A percentile compares a stretch with the other conserved stretches of the same genome.
Evolutionary conservation across 2,797 vertebrate genomes (phyloP).

Genomic region (Pelodytes ibericus): DNA sequence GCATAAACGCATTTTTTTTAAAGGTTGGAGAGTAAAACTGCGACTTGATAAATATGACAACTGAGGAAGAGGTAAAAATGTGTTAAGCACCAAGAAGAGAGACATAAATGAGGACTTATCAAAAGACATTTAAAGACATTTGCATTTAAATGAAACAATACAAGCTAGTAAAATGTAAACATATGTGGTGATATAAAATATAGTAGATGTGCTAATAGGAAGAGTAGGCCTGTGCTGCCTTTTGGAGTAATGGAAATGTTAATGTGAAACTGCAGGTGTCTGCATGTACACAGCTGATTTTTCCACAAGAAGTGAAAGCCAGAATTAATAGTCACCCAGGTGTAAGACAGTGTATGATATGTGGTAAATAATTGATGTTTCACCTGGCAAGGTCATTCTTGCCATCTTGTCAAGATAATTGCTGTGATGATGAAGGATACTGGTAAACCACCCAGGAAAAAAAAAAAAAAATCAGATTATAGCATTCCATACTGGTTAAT

Average conservation of each 20-base stretch:
- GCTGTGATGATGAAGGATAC: slow-evolving; percentile 44
- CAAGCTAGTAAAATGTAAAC: slow-evolving; percentile 46
- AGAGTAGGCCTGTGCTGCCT: slow-evolving; percentile 19
- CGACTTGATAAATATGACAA: slow-evolving; percentile 49
- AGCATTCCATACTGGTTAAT: slow-evolving; percentile 31
- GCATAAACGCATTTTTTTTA: slow-evolving; percentile 25
- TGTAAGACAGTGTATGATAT: slow-evolving; percentile 40
- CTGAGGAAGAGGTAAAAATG: slow-evolving; percentile 36
- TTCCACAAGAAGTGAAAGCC: slow-evolving; percentile 32
- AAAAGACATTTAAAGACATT: slow-evolving; percentile 27
- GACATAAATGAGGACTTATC: slow-evolving; percentile 25
- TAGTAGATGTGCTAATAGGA: slow-evolving; percentile 21
- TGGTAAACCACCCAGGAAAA: slow-evolving; percentile 40
- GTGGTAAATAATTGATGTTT: slow-evolving; percentile 47
- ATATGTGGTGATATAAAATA: slow-evolving; percentile 36
- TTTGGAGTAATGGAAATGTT: slow-evolving; percentile 40
- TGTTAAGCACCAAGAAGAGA: slow-evolving; percentile 13
- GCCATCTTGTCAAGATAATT: slow-evolving; percentile 50
- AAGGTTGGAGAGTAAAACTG: slow-evolving; percentile 26
- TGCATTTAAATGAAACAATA: slow-evolving; percentile 54
- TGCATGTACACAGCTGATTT: slow-evolving; percentile 18
- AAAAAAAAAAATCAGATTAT: slow-evolving; percentile 35
- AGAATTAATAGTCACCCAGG: slow-evolving; percentile 43
- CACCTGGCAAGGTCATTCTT: slow-evolving; percentile 50
- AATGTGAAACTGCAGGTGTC: slow-evolving; percentile 46